Conservation (phyloP, 2,888 invertebrate genomes). For the Patella caerulea region DNA sequence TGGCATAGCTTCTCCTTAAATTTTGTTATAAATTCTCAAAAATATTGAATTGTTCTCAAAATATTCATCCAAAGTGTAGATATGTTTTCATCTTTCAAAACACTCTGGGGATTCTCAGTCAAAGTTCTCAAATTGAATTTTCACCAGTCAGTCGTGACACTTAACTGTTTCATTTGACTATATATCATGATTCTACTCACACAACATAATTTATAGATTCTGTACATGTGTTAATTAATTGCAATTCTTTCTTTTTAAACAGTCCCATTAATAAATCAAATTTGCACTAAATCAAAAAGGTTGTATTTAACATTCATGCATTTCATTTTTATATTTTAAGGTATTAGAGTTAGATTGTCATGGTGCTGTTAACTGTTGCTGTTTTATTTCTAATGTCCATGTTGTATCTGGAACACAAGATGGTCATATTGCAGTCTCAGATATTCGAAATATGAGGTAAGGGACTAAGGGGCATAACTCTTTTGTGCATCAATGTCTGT, state of each 20-base stretch:
- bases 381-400: slow-evolving; percentile 73
- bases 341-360: slow-evolving; percentile 64
- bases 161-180: too few relatives aligned
- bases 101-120: too few relatives aligned
- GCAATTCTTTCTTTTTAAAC: not conserved
- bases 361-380: slow-evolving; percentile 77
- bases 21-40: too few relatives aligned
- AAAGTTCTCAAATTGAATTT: too few relatives aligned
- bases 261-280: not conserved
- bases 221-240: not conserved
- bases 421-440: slow-evolving; percentile 73
- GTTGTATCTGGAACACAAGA: slow-evolving; percentile 77
- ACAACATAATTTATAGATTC: not conserved
- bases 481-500: not conserved
- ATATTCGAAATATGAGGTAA: slow-evolving; percentile 68
- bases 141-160: too few relatives aligned
- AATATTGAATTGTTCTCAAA: too few relatives aligned
- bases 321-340: slow-evolving; percentile 46
- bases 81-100: too few relatives aligned
- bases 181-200: too few relatives aligned
- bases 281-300: not conserved
- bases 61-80: too few relatives aligned
- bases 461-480: too few relatives aligned
- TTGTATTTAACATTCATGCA: too few relatives aligned
- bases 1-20: too few relatives aligned